Evolutionary conservation across 2,888 invertebrate species (phyloP), one percentile per base, ranked within the genome.

Genomic region (Actias luna): DNA sequence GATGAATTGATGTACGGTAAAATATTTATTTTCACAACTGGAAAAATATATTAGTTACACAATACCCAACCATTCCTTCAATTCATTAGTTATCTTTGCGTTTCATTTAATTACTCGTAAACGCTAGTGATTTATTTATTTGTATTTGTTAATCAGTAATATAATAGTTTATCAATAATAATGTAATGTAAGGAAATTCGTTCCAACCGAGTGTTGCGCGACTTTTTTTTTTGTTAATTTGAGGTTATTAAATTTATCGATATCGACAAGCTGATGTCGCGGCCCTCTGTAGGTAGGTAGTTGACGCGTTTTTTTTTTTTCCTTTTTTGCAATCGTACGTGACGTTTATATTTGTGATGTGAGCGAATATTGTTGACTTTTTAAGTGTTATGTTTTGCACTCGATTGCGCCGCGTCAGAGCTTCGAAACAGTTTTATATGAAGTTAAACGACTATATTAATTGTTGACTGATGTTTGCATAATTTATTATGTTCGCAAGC

Each of bases 381-480:
- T 1, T 46, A 22, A 46, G 46, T 67, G 70, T 76, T 71, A 71
- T 65, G 67, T 67, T 69, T 63, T 64, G 67, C 67, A 67, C 70
- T 64, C 61, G 46, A 25, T 62, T 25, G 22, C 27, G 52, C 14
- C 27, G 60, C 62, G 55, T 69, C 70, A 64, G 65, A 65, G 69
- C 65, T 69, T 60, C 63, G 59, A 67, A 66, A 63, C 42, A 29
- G 27, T 59, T 59, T 59, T 59, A 42, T 52, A 59, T 46, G 46
- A 59, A 4, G 46, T 50, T 58, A 35, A 58, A 61, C 63, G 61
- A 67, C 67, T 62, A 57, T 58, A 55, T 66, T 66, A 73, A 72
- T 69, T 79, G 83, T 87, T 85, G 89, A 89, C 88, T 88, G 89
- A 88, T 82, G 83, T 80, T 82, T 85, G 84, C 83, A 84, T 89